phyloP scores from a whole-genome alignment of 1,140 invertebrate species.

The Tetragonula clypearis region DNA sequence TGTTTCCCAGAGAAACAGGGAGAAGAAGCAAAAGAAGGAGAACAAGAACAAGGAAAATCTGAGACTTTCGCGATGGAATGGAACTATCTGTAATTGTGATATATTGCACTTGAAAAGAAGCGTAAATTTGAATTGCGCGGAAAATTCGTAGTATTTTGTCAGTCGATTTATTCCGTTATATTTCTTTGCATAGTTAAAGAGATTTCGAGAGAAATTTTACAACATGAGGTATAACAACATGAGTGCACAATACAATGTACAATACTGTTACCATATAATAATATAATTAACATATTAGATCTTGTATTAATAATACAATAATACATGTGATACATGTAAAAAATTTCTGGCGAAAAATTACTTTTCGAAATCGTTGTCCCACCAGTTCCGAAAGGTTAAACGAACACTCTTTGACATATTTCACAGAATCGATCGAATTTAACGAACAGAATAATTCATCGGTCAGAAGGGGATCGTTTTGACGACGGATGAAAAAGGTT shows the following conservation, averaged over 20 bases:
- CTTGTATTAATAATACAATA: too few relatives aligned
- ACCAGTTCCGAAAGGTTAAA: background rate
- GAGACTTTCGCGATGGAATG: background rate
- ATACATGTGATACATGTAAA: too few relatives aligned
- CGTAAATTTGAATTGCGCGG: background rate
- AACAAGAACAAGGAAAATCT: background rate
- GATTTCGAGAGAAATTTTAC: background rate
- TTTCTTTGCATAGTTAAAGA: background rate
- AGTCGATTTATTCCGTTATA: too few relatives aligned
- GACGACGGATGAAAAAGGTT: background rate
- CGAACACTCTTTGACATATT: background rate
- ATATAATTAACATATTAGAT: too few relatives aligned
- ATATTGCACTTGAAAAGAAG: background rate
- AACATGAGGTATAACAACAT: too few relatives aligned
- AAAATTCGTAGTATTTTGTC: too few relatives aligned
- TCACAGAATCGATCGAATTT: background rate
- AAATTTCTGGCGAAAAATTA: background rate
- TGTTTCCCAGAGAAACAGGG: slow-evolving; percentile 10
- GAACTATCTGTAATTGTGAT: background rate
- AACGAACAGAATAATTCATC: background rate
- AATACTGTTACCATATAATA: too few relatives aligned
- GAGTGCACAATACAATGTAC: too few relatives aligned
- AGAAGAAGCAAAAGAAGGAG: background rate
- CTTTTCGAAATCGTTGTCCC: background rate
- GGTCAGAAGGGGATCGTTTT: background rate